Evolutionary conservation across 1,140 invertebrate genomes (phyloP).

Genomic region (Sycobia sp.): DNA sequence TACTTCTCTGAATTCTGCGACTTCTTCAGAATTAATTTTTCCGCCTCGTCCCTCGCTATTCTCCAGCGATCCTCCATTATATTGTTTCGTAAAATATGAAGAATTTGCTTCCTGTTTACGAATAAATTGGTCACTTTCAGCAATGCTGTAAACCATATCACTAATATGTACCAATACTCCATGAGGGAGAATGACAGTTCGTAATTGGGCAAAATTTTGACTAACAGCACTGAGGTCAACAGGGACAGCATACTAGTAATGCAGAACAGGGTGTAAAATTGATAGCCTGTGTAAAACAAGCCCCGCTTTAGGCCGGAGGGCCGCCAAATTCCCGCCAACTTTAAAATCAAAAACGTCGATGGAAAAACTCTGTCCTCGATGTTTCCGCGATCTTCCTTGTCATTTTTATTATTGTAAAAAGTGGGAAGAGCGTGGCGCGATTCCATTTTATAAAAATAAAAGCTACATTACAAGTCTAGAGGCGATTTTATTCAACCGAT

Average conservation of each 20-base stretch:
- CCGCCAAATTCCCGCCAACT: too few relatives aligned
- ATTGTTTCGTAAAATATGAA: slow-evolving; percentile 12
- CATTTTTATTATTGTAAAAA: too few relatives aligned
- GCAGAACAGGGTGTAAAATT: slow-evolving; percentile 53
- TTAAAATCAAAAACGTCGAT: too few relatives aligned
- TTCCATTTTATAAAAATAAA: too few relatives aligned
- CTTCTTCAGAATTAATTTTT: slow-evolving; percentile 30
- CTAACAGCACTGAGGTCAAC: slow-evolving; percentile 18
- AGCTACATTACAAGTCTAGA: too few relatives aligned
- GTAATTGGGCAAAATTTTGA: background rate
- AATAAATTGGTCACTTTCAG: slow-evolving; percentile 31
- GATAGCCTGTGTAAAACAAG: slow-evolving; percentile 28
- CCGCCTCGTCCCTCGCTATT: slow-evolving; percentile 1
- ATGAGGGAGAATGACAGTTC: slow-evolving; percentile 18
- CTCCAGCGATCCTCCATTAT: slow-evolving; percentile 23
- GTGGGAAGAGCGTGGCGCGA: too few relatives aligned
- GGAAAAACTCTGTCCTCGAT: too few relatives aligned
- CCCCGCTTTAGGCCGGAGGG: slow-evolving; percentile 19
- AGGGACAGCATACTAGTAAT: slow-evolving; percentile 93
- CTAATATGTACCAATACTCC: slow-evolving; percentile 33
- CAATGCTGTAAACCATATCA: slow-evolving; percentile 22
- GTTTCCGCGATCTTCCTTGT: too few relatives aligned
- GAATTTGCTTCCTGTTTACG: slow-evolving; percentile 12
- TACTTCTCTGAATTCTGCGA: slow-evolving; percentile 12
- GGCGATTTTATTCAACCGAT: too few relatives aligned